Evolutionary conservation across 2,888 invertebrate genomes (phyloP), one percentile per base, ranked within the genome.

Genomic region (Nephrocerus scutellatus): DNA sequence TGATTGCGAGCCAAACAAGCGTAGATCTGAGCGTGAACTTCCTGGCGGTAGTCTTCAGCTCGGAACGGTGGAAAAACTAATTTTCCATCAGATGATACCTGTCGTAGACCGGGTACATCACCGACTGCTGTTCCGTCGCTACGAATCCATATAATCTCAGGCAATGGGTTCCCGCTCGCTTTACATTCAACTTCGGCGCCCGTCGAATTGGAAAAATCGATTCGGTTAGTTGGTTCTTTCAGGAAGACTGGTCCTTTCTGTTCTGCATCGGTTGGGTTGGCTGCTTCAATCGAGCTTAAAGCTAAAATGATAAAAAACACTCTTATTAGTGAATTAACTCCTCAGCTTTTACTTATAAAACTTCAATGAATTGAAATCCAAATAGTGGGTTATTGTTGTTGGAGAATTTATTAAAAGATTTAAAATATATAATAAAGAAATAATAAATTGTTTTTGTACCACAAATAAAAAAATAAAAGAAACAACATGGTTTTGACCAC

Each of bases 11-110:
- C 92, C 51, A 89, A 74, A 66, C 95, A 95, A 53, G 89, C 84
- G 72, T 95, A 93, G 45, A 89, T 84, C 70, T 91, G 90, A 45
- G 91, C 89, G 66, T 95, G 93, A 30, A 93, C 89, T 67, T 91
- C 89, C 69, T 92, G 90, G 29, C 88, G 79, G 63, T 92, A 93
- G 66, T 89, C 88, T 68, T 89, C 88, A 35, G 90, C 90, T 43
- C 91, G 80, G 77, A 95, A 95, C 22, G 93, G 91, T 43, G 90
- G 90, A 67, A 95, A 92, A 35, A 90, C 85, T 57, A 95, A 73
- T 62, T 92, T 91, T 60, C 93, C 92, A 69, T 93, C 92, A 39
- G 89, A 83, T 56, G 89, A 63, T 56, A 85, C 87, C 76, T 87
- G 86, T 70, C 87, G 73, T 41, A 90, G 70, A 54, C 86, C 91